phyloP scores from a whole-genome alignment of 2,888 invertebrate genomes.

The Pseudococcus viburni region DNA sequence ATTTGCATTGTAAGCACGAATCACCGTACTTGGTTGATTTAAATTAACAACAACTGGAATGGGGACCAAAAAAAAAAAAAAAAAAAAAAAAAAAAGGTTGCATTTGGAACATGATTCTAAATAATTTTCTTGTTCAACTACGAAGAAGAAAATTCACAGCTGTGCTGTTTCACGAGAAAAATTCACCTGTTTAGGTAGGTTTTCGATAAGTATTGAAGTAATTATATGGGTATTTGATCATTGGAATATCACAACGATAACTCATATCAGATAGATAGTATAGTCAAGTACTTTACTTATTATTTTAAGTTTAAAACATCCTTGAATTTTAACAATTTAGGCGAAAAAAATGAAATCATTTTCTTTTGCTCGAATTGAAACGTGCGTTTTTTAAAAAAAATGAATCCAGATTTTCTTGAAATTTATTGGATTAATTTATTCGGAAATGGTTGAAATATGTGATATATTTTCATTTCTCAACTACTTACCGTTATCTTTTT shows the following conservation, averaged over 20 bases:
- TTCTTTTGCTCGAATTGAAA: too few species aligned
- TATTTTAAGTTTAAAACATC: not conserved
- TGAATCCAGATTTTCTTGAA: too few species aligned
- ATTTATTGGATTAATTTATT: too few species aligned
- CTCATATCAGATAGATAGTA: slow-evolving; percentile 7
- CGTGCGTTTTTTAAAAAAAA: too few species aligned
- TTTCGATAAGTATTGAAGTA: not conserved
- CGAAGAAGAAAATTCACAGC: not conserved
- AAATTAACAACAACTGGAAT: not conserved
- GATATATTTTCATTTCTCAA: too few species aligned
- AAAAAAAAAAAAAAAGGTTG: too few species aligned
- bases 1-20: slow-evolving; percentile 36
- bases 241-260: not conserved
- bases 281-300: not conserved
- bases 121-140: not conserved
- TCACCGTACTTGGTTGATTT: slow-evolving; percentile 7
- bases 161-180: not conserved
- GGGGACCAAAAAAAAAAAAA: too few species aligned
- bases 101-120: slow-evolving; percentile 9
- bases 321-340: too few species aligned
- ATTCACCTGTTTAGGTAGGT: not conserved
- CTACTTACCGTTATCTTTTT: too few species aligned
- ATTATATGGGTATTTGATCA: not conserved
- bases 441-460: too few species aligned
- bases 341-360: too few species aligned